Evolutionary conservation across 2,888 invertebrate genomes (phyloP), one percentile per base, ranked within the genome.

Genomic region (Theretra japonica): DNA sequence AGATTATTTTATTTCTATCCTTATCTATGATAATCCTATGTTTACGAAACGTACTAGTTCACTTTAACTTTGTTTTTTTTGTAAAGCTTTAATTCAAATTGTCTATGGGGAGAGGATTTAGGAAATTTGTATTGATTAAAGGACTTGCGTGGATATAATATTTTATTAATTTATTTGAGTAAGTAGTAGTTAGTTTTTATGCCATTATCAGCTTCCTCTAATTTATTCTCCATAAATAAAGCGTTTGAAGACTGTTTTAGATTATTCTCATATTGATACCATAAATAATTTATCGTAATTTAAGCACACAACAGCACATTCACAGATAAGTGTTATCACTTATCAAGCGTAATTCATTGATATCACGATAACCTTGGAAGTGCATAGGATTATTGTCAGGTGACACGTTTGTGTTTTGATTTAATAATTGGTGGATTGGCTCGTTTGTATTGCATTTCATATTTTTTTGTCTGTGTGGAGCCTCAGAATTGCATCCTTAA

Each of bases 321-420:
- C 79, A 76, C 73, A 78, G 82, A 82, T 83, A 81, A 79, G 78
- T 71, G 48, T 72, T 84, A 80, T 78, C 79, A 77, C 72, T 79
- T 84, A 87, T 84, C 82, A 72, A 60, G 73, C 72, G 73, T 82
- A 82, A 83, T 84, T 82, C 83, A 83, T 85, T 82, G 80, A 82
- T 87, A 88, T 87, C 86, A 77, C 69, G 83, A 83, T 88, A 86
- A 89, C 88, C 87, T 90, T 87, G 83, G 75, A 75, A 73, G 70
- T 82, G 82, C 82, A 82, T 73, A 70, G 71, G 76, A 77, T 77
- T 77, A 74, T 73, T 79, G 70, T 68, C 74, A 68, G 70, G 69
- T 71, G 73, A 73, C 69, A 69, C 48, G 68, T 11, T 75, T 73
- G 73, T 80, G 80, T 81, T 81, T 77, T 80, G 79, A 77, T 71